These are phyloP conservation scores for Eurystomus gularis DNA, from an alignment of 2,113 vertebrate species.

Conservation along the genomic window DNA sequence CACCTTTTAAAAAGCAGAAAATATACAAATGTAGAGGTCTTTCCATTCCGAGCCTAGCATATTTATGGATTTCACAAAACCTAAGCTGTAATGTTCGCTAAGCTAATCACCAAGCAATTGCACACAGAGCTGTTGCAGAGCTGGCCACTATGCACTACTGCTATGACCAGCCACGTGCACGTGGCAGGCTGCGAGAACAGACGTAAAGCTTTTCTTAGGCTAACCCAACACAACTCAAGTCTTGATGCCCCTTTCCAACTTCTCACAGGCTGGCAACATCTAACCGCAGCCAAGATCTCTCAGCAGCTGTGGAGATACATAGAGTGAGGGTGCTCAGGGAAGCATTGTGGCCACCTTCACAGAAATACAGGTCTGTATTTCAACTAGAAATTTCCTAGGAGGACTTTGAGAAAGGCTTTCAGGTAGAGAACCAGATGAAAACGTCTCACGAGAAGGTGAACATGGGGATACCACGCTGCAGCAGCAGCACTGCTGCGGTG, in stretches of 20 bases:
- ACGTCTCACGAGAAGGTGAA: neutral
- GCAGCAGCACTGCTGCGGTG: neutral
- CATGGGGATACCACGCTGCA: neutral
- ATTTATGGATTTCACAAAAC: neutral
- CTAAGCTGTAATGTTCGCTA: neutral
- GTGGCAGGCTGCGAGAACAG: neutral
- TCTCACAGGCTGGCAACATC: neutral
- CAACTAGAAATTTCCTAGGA: neutral
- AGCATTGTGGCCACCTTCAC: fast-evolving
- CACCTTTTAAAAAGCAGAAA: neutral
- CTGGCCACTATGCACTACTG: neutral
- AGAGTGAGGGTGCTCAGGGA: fast-evolving
- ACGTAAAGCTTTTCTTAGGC: neutral
- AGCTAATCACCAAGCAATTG: neutral
- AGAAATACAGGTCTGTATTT: neutral
- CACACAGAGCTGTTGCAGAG: neutral
- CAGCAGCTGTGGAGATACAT: neutral
- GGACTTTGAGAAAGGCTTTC: neutral
- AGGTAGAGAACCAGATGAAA: neutral
- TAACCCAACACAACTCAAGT: neutral
- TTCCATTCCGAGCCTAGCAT: fast-evolving
- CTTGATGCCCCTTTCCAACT: neutral
- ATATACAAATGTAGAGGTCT: neutral
- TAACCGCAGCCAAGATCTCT: neutral
- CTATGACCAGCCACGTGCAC: fast-evolving